These are phyloP conservation scores for Hybognathus amarus DNA, from an alignment of 2,797 vertebrate species.

Conservation along the genomic window DNA sequence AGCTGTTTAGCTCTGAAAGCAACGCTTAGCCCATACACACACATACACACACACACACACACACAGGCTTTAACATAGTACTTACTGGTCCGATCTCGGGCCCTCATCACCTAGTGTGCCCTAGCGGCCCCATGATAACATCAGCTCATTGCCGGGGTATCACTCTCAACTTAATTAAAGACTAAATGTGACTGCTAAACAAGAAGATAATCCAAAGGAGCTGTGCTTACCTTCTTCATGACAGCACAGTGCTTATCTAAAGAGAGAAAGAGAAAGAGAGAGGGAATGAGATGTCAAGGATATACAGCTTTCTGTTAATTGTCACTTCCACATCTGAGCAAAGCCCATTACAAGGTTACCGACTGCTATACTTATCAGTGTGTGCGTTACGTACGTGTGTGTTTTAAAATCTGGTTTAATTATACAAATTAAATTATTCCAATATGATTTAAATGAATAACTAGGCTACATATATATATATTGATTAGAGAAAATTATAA, in stretches of 20 bases:
- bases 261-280: slow-evolving; percentile 36
- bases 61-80: slow-evolving; percentile 40
- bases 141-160: slow-evolving; percentile 74
- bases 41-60: slow-evolving; percentile 24
- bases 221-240: slow-evolving; percentile 75
- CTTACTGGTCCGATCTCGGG: slow-evolving; percentile 62
- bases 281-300: slow-evolving; percentile 53
- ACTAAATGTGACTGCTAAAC: slow-evolving; percentile 78
- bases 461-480: background rate
- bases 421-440: background rate
- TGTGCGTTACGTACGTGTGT: no score
- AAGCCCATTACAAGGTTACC: slow-evolving; percentile 12
- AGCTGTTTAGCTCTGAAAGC: slow-evolving; percentile 79
- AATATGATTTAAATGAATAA: slow-evolving; percentile 5
- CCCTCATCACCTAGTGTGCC: slow-evolving; percentile 63
- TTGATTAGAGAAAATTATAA: background rate
- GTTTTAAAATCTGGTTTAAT: no score
- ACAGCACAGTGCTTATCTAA: slow-evolving; percentile 70
- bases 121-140: slow-evolving; percentile 71
- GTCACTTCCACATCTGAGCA: slow-evolving; percentile 28
- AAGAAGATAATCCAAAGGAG: slow-evolving; percentile 81
- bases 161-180: slow-evolving; percentile 79
- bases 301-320: slow-evolving; percentile 46
- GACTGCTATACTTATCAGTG: background rate
- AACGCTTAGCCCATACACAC: slow-evolving; percentile 61